These are phyloP conservation scores for Corvus hawaiiensis DNA, from an alignment of 2,113 vertebrate species.

Conservation along the genomic window DNA sequence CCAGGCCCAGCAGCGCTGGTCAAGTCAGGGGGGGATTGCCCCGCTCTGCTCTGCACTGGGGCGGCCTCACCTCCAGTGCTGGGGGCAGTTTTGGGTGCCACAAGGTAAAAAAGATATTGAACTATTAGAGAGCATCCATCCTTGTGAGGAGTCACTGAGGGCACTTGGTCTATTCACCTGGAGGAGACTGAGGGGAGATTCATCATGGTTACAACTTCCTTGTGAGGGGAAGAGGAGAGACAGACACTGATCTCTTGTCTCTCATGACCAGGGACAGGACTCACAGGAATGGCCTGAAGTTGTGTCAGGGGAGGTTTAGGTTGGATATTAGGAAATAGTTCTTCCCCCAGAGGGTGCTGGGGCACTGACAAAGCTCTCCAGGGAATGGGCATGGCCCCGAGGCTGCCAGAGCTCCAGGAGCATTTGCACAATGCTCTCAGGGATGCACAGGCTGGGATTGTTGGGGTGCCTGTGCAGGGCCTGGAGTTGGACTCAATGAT, in stretches of 20 bases:
- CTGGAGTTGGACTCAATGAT: not conserved
- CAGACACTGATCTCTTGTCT: not conserved
- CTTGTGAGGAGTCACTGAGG: not conserved
- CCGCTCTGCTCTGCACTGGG: not conserved
- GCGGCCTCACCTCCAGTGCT: not conserved
- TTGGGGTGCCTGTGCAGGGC: not conserved
- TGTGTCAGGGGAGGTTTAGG: not conserved
- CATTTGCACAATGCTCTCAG: rapidly evolving
- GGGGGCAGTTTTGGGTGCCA: not conserved
- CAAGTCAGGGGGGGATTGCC: not conserved
- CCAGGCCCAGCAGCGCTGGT: rapidly evolving
- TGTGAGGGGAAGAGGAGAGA: not conserved
- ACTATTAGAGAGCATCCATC: not conserved
- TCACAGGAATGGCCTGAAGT: not conserved
- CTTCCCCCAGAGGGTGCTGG: not conserved
- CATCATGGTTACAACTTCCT: too few species aligned
- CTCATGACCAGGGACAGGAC: not conserved
- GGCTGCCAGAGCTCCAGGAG: not conserved
- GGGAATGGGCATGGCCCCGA: rapidly evolving
- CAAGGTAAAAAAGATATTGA: rapidly evolving
- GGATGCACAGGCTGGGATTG: too few species aligned
- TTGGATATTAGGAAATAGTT: not conserved
- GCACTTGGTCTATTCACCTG: not conserved
- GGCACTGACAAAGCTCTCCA: not conserved
- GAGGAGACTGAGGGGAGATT: not conserved